Evolutionary conservation across 2,888 invertebrate genomes (phyloP).

Genomic region (Shargacucullia verbasci): DNA sequence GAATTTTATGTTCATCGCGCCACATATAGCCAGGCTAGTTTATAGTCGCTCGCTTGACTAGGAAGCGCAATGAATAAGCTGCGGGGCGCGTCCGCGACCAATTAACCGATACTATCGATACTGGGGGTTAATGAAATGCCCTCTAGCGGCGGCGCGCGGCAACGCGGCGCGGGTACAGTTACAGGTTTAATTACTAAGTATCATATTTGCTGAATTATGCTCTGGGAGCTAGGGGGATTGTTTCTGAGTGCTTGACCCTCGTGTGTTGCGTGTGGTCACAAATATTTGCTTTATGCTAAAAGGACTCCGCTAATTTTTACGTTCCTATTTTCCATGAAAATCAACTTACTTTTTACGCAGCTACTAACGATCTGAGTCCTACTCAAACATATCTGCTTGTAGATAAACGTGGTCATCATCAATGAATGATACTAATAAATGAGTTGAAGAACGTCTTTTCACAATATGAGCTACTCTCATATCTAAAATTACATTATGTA

Average conservation of each 20-base stretch:
- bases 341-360: too few species aligned
- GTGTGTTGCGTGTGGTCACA: background rate
- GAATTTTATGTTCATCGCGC: conserved; percentile 40
- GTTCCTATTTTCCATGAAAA: too few species aligned
- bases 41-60: conserved; percentile 22
- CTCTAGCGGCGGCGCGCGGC: conserved; percentile 21
- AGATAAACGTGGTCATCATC: too few species aligned
- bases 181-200: conserved; percentile 52
- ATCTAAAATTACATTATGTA: too few species aligned
- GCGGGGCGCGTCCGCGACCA: conserved; percentile 37
- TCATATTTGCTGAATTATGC: conserved; percentile 55
- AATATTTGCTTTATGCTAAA: background rate
- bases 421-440: too few species aligned
- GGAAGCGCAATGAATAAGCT: conserved; percentile 50
- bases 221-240: conserved; percentile 37
- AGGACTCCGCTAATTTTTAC: too few species aligned
- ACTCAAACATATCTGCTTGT: too few species aligned
- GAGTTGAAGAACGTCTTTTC: too few species aligned
- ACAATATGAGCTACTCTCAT: too few species aligned
- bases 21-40: conserved; percentile 38
- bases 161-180: conserved; percentile 35
- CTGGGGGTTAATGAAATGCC: conserved; percentile 59
- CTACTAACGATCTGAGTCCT: too few species aligned
- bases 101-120: conserved; percentile 55
- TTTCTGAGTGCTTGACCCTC: conserved; percentile 7